Percentiles rank a stretch among this genome's conserved stretches.
These are phyloP conservation scores for Dicerorhinus sumatrensis DNA, from an alignment of 2,113 vertebrate genomes.

Conservation along the genomic window DNA sequence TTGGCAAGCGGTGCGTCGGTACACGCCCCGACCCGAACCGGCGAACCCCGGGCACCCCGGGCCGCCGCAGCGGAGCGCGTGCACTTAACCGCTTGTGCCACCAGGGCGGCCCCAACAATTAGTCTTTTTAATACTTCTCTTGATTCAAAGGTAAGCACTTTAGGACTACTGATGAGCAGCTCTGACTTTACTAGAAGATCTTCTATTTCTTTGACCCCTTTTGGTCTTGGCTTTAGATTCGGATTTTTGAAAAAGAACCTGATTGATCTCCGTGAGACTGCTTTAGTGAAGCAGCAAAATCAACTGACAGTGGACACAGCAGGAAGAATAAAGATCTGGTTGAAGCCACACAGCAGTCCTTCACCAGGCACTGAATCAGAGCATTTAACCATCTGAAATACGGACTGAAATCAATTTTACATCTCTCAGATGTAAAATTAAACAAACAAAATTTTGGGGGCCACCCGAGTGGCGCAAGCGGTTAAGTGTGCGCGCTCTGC, in stretches of 20 bases:
- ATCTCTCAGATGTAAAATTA: slow-evolving; percentile 13
- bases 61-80: no score
- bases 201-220: not conserved
- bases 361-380: not conserved
- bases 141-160: slow-evolving; percentile 36
- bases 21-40: no score
- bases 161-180: not conserved
- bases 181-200: not conserved
- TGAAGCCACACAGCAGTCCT: not conserved
- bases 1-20: no score
- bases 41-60: no score
- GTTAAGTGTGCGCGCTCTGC: no score
- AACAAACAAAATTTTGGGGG: not conserved
- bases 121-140: slow-evolving; percentile 5
- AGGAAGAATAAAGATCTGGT: not conserved
- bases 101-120: no score
- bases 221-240: not conserved
- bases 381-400: slow-evolving; percentile 33
- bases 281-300: slow-evolving; percentile 1
- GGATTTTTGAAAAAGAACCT: slow-evolving; percentile 27
- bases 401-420: slow-evolving; percentile 16
- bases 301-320: not conserved
- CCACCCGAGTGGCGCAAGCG: no score
- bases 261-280: not conserved
- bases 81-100: no score